phyloP scores from a whole-genome alignment of 2,888 invertebrate genomes.

The Ophioninae sp. region DNA sequence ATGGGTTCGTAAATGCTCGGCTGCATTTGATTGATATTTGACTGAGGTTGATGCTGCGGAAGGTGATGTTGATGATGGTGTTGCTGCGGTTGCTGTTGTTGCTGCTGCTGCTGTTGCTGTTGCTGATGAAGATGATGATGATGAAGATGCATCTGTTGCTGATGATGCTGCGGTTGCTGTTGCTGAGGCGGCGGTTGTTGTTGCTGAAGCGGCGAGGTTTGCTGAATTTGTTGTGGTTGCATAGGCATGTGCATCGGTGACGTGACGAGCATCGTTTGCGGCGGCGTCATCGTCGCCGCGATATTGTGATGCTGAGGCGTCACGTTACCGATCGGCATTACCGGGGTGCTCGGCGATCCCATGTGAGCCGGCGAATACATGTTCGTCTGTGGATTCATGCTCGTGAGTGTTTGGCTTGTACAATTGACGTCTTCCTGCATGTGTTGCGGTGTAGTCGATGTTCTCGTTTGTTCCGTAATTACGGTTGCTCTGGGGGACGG shows the following conservation, averaged over 20 bases:
- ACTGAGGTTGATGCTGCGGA: conserved; percentile 56
- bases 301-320: conserved; percentile 73
- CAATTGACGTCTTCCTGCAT: conserved; percentile 75
- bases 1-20: conserved; percentile 76
- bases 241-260: conserved; percentile 41
- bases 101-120: conserved; percentile 31
- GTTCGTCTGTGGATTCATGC: conserved; percentile 74
- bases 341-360: conserved; percentile 74
- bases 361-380: conserved; percentile 79
- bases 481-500: conserved; percentile 81
- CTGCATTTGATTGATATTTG: conserved; percentile 68
- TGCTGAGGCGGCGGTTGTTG: conserved; percentile 10
- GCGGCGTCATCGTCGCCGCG: conserved; percentile 68
- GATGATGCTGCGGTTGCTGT: background rate
- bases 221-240: conserved; percentile 46
- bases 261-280: conserved; percentile 57
- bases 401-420: conserved; percentile 71
- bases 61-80: conserved; percentile 40
- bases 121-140: background rate
- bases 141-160: background rate
- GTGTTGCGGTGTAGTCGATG: conserved; percentile 77
- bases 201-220: conserved; percentile 28
- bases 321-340: conserved; percentile 71
- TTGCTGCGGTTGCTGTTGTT: conserved; percentile 26
- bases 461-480: conserved; percentile 78